A percentile compares a stretch with the other conserved stretches of the same genome.
Conservation (phyloP, 2,113 vertebrate species). For the Hemiscyllium ocellatum region DNA sequence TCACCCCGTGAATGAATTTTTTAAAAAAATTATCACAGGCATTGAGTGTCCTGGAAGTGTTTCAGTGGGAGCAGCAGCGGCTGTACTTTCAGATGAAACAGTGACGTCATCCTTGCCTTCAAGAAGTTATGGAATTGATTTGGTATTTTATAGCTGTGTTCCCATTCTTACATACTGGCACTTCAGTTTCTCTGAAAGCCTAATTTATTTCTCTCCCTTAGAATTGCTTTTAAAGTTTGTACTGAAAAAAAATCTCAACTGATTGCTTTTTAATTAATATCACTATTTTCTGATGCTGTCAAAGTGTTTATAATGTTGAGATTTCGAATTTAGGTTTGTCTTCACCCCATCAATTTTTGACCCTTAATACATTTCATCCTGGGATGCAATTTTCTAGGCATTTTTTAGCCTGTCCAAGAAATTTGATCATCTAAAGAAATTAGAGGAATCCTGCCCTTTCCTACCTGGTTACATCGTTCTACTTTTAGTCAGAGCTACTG, state of each 20-base stretch:
- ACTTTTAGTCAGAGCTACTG: not conserved
- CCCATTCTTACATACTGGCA: not conserved
- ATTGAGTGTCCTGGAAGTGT: not conserved
- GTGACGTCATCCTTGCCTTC: not conserved
- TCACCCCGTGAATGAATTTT: too few relatives aligned
- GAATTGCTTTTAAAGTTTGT: not conserved
- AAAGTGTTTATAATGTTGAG: not conserved
- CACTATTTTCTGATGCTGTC: not conserved
- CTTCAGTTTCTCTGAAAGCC: not conserved
- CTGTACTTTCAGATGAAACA: not conserved
- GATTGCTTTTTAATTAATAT: too few relatives aligned
- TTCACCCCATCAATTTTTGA: not conserved
- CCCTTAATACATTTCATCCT: not conserved
- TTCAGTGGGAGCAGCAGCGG: not conserved
- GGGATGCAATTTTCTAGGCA: not conserved
- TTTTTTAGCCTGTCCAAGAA: not conserved
- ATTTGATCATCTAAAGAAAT: not conserved
- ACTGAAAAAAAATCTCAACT: not conserved
- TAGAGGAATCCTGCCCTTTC: not conserved
- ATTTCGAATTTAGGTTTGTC: not conserved
- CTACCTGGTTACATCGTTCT: not conserved
- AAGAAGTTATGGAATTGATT: not conserved
- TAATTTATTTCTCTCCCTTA: not conserved
- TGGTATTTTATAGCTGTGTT: not conserved
- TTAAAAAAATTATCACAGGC: not conserved